Base-by-base conservation (phyloP, 2,888 invertebrate species). In the Eilema griseolum region DNA sequence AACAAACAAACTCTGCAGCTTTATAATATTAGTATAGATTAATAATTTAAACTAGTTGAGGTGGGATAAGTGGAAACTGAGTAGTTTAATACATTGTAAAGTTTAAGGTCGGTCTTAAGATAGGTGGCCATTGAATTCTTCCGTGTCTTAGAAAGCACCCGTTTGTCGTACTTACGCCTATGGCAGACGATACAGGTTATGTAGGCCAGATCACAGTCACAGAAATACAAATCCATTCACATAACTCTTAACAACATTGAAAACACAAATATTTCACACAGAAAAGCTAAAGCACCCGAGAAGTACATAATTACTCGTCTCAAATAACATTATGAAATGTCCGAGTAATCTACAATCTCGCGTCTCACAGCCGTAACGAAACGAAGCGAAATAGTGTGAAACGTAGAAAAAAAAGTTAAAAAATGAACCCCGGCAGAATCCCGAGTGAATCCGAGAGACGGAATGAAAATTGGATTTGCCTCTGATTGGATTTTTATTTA, bases 401-500 rank as follows among this genome's bases (percentile, higher is more conserved):
- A 89, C 81, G 89, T 88, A 88, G 33, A 89, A 90, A 86, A 88
- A 85, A 84, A 83, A 72, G 71, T 64, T 86, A 90, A 92, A 93
- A 92, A 92, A 92, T 87, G 86, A 90, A 85, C 86, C 80, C 78
- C 61, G 72, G 79, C 76, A 86, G 88, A 91, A 88, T 92, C 93
- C 93, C 92, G 86, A 83, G 91, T 86, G 94, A 90, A 90, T 92
- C 93, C 89, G 77, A 88, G 88, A 91, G 93, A 88, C 92, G 90
- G 90, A 93, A 95, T 94, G 94, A 95, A 95, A 95, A 94, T 95
- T 95, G 95, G 92, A 95, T 95, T 95, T 93, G 90, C 89, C 85
- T 88, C 93, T 95, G 95, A 95, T 95, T 95, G 95, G 95, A 95
- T 94, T 95, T 95, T 95, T 95, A 95, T 95, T 95, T 95, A 95